Conservation (phyloP, 35 echinoderm and acorn worm genomes). For the Chiridota heheva region DNA sequence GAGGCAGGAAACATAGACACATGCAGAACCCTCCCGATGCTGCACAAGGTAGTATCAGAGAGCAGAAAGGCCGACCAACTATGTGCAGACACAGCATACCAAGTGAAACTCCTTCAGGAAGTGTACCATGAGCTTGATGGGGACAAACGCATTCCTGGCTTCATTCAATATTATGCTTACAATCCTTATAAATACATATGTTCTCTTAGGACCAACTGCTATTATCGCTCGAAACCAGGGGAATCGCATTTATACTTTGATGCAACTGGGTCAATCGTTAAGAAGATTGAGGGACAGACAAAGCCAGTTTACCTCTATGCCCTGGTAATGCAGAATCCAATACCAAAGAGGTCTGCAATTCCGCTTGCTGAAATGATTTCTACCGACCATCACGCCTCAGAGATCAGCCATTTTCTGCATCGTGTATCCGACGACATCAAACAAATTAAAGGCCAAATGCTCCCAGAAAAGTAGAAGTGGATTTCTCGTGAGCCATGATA, state of each 20-base stretch:
- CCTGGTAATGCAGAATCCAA: neutral
- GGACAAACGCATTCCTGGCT: neutral
- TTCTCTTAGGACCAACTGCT: neutral
- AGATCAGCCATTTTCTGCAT: constrained; percentile 6
- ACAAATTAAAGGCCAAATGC: too few relatives aligned
- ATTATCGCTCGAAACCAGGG: neutral
- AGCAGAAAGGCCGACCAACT: neutral
- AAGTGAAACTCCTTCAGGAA: constrained; percentile 19
- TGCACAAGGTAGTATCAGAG: neutral
- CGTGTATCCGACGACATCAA: too few relatives aligned
- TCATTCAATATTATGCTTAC: neutral
- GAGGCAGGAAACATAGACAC: neutral
- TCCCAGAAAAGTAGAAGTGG: too few relatives aligned
- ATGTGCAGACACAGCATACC: neutral
- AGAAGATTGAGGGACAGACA: neutral
- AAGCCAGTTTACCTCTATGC: constrained; percentile 18
- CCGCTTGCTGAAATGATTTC: constrained; percentile 23
- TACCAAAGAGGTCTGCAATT: neutral
- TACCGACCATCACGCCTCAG: constrained; percentile 1
- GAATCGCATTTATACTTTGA: neutral
- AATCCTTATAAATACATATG: neutral
- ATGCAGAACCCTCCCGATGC: neutral
- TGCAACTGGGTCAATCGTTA: neutral
- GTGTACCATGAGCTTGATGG: neutral
- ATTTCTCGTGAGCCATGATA: too few relatives aligned